phyloP scores from a whole-genome alignment of 2,797 vertebrate species.

The Galagoides demidoff region DNA sequence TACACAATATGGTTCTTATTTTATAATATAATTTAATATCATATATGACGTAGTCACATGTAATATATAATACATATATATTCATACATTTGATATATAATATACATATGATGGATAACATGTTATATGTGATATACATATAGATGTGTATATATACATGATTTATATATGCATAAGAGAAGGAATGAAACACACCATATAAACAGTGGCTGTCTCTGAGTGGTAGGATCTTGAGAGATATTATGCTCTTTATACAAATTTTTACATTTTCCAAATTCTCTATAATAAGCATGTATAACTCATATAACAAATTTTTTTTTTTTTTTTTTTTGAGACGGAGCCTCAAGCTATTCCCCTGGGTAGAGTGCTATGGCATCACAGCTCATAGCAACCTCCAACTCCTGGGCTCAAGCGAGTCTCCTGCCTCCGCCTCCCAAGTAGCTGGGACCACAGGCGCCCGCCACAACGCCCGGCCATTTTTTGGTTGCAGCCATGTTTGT shows the following conservation, averaged over 20 bases:
- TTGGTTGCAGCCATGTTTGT: too few species aligned
- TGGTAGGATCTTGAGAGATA: slow-evolving; percentile 19
- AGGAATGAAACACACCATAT: slow-evolving; percentile 16
- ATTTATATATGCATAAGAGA: not conserved
- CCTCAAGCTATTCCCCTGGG: too few species aligned
- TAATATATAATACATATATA: slow-evolving; percentile 30
- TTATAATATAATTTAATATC: slow-evolving; percentile 35
- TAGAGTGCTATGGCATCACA: too few species aligned
- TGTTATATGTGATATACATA: not conserved
- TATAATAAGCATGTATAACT: not conserved
- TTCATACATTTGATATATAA: not conserved
- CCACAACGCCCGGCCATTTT: too few species aligned
- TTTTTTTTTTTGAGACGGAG: too few species aligned
- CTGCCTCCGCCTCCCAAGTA: too few species aligned
- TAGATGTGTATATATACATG: not conserved
- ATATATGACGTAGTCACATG: not conserved
- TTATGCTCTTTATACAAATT: slow-evolving; percentile 22
- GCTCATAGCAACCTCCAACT: too few species aligned
- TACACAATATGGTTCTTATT: not conserved
- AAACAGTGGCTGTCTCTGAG: slow-evolving; percentile 17
- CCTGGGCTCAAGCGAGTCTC: too few species aligned
- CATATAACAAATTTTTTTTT: slow-evolving; percentile 26
- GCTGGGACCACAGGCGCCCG: too few species aligned
- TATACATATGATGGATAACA: not conserved
- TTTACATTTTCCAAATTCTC: slow-evolving; percentile 23